Base-by-base conservation (phyloP, 1,140 invertebrate species). In the Drosophila serrata region DNA sequence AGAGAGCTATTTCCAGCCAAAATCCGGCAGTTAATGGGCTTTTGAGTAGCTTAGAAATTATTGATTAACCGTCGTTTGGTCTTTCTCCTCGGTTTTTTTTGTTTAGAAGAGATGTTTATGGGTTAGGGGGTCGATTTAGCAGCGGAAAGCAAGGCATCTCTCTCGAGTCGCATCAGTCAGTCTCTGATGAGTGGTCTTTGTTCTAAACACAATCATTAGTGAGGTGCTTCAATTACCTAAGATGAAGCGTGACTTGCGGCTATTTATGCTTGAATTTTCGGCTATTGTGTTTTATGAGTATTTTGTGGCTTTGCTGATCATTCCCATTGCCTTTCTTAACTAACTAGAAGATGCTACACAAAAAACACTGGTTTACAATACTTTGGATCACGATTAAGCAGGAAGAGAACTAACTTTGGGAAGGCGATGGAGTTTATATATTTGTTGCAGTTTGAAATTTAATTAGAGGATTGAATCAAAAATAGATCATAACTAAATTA, bases 11-110 rank as follows among this genome's bases (percentile, higher is more conserved):
- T 46, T 49, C 51, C 43, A 49, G 40, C 35, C 68, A 68, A 64
- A 76, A 57, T 67, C 70, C 51, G 43, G 49, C 35, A 67, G 35
- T 42, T 88, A 87, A 87, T 84, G 84, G 73, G 67, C 70, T 77
- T 79, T 88, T 88, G 84, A 87, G 76, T 75, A 84, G 84, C 84
- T 77, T 51, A 74, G 62, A 88, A 82, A 74, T 77, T 88, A 90
- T 84, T 90, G 84, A 90, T 84, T 70, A 46, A 58, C 42, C 48
- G 37, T 62, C 35, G 39, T 35, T 48, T 58, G 62, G 33, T 68
- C 35, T 29, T 43, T 40, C n/a, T 57, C 42, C 39, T n/a, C 12
- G 15, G 7, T 4, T 4, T 29, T 29, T 49, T 45, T 29, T 33
- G 37, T 29, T 62, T 31, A 33, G 45, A 24, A 46, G 58, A 17